phyloP scores from a whole-genome alignment of 2,113 vertebrate genomes.

The Prinia subflava region DNA sequence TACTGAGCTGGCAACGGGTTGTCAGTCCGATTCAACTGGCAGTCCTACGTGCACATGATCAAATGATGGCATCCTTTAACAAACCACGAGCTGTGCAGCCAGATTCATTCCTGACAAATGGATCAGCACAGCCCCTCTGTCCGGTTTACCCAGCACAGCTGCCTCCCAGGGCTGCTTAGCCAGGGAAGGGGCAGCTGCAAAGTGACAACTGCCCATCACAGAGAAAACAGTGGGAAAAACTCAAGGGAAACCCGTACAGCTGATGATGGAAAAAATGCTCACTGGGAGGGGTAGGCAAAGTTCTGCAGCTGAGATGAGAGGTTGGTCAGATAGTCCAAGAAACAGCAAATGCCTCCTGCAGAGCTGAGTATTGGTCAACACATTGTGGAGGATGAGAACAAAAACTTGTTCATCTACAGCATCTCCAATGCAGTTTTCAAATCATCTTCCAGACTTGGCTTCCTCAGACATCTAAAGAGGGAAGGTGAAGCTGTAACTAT shows the following conservation, averaged over 20 bases:
- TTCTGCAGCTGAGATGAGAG: neutral
- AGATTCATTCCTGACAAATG: neutral
- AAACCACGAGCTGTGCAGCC: neutral
- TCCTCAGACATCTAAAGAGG: neutral
- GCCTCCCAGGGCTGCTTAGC: neutral
- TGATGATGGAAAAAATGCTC: neutral
- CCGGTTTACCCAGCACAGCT: neutral
- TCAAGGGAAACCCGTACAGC: rapidly evolving
- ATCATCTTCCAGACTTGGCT: neutral
- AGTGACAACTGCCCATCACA: neutral
- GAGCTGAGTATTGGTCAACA: neutral
- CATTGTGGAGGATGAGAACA: rapidly evolving
- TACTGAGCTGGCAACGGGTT: neutral
- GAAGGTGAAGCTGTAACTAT: neutral
- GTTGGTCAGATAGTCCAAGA: neutral
- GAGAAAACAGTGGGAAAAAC: neutral
- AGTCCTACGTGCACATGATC: neutral
- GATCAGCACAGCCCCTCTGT: neutral
- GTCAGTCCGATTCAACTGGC: neutral
- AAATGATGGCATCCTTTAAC: neutral
- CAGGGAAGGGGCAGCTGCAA: neutral
- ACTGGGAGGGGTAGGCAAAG: neutral
- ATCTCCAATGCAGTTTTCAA: neutral
- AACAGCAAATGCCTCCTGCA: neutral
- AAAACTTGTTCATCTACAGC: neutral